Evolutionary conservation across 2,888 invertebrate genomes (phyloP), one percentile per base, ranked within the genome.

Genomic region (Cephalotes varians): DNA sequence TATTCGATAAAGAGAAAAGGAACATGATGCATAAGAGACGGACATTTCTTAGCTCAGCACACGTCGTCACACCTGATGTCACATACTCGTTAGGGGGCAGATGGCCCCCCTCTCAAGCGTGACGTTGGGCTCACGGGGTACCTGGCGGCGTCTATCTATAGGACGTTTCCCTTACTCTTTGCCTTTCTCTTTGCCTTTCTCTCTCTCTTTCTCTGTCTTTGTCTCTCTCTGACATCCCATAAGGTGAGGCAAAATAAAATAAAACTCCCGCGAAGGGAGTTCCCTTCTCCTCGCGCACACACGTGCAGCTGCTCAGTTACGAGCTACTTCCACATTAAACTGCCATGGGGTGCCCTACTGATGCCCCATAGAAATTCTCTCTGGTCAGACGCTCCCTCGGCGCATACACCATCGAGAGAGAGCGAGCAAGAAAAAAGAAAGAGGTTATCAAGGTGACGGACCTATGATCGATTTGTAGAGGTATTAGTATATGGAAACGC

Each of bases 31-130:
- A 54, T 81, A 76, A 85, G 86, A 76, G 62, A 80, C 47, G 86
- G 87, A 91, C 88, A 87, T 87, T 88, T 79, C 91, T 92, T 92
- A 77, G 84, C 83, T 54, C 69, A 85, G 80, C 87, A 89, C 88
- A 85, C 90, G 90, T 92, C 93, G 94, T 94, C 94, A 94, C 94
- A 94, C 94, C 94, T 94, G 94, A 94, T 94, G 94, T 94, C 94
- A 94, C 94, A 92, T 84, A 92, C 94, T 92, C 93, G 93, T 93
- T 93, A 93, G 92, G 92, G 92, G 93, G 93, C 94, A 94, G 94
- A 94, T 94, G 94, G 93, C 90, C 91, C 94, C 94, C 92, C 94
- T 94, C 93, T 93, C 91, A 90, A 94, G 92, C 94, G 92, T 94
- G 94, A 94, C 94, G 93, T 92, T 90, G 85, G 85, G 87, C 83